Conservation (phyloP, 2,888 invertebrate genomes). For the Polydrusus pterygomalis region DNA sequence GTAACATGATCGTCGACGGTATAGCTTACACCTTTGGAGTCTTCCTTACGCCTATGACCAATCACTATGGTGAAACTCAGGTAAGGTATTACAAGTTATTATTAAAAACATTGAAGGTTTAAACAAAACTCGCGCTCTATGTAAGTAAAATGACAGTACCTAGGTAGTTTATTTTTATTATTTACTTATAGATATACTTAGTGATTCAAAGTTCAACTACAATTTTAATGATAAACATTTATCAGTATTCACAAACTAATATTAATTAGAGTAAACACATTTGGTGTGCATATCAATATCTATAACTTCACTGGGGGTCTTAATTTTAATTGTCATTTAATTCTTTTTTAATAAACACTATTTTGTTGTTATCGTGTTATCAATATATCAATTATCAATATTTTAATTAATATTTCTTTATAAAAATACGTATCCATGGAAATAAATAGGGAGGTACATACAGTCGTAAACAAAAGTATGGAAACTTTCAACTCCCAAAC, state of each 20-base stretch:
- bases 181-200: no score
- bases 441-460: no score
- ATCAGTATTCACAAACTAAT: not conserved
- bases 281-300: not conserved
- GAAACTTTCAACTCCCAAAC: no score
- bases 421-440: no score
- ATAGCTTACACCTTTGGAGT: constrained; percentile 99
- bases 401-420: no score
- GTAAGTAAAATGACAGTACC: no score
- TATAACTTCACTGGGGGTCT: not conserved
- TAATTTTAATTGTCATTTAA: not conserved
- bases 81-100: constrained; percentile 38
- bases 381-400: not conserved
- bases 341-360: not conserved
- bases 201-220: not conserved
- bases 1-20: constrained; percentile 98
- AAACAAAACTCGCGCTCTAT: no score
- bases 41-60: constrained; percentile 87
- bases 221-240: constrained; percentile 1
- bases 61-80: constrained; percentile 88
- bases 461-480: no score
- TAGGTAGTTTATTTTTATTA: no score
- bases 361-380: not conserved
- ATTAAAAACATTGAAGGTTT: not conserved
- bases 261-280: not conserved